Conservation (phyloP, 1,140 invertebrate genomes). For the Monochamus saltuarius region DNA sequence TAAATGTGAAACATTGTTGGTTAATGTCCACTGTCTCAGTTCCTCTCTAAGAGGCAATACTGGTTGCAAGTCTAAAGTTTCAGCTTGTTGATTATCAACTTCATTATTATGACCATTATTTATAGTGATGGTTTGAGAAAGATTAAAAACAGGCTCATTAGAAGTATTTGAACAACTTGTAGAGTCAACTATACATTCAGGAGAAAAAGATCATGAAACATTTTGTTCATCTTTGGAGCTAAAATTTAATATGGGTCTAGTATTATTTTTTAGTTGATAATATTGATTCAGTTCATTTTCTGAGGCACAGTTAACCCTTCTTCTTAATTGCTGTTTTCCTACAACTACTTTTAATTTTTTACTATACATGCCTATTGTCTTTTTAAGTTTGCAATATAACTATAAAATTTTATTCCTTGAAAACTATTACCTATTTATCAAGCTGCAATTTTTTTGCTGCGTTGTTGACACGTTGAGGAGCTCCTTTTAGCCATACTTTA, state of each 20-base stretch:
- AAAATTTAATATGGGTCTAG: neutral
- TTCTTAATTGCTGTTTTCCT: conserved; percentile 2
- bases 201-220: neutral
- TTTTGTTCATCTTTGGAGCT: neutral
- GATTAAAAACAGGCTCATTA: conserved; percentile 2
- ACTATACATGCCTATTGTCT: neutral
- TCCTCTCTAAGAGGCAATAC: too few relatives aligned
- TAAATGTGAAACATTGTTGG: neutral
- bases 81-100: too few relatives aligned
- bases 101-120: neutral
- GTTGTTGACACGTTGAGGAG: neutral
- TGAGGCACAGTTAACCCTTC: conserved; percentile 3
- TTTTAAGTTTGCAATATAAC: neutral
- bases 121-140: neutral
- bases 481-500: conserved; percentile 8
- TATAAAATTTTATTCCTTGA: neutral
- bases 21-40: neutral
- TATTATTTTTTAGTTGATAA: too few relatives aligned
- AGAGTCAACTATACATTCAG: too few relatives aligned
- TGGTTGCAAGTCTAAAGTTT: too few relatives aligned
- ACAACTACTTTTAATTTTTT: conserved; percentile 2
- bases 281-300: too few relatives aligned
- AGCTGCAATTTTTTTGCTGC: neutral
- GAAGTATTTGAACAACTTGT: conserved; percentile 1
- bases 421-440: neutral